phyloP scores from a whole-genome alignment of 2,797 vertebrate genomes.

The Sarcophilus harrisii region DNA sequence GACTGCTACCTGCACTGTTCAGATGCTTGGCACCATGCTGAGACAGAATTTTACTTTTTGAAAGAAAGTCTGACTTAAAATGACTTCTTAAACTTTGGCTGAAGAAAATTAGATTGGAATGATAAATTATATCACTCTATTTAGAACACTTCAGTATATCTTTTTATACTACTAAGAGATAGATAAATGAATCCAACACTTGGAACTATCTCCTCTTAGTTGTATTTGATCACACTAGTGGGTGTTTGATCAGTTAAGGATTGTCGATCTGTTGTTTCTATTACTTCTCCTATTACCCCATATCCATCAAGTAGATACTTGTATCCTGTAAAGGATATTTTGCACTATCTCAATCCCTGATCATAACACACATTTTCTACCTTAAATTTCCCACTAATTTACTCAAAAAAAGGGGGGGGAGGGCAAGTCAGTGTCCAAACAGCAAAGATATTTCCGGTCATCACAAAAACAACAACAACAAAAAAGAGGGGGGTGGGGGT shows the following conservation, averaged over 20 bases:
- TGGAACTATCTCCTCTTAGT: neutral
- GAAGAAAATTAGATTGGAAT: constrained; percentile 37
- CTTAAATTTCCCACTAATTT: neutral
- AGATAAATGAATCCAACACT: constrained; percentile 14
- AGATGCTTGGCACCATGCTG: constrained; percentile 50
- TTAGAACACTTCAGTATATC: constrained; percentile 34
- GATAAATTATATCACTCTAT: constrained; percentile 14
- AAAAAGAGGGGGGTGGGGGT: neutral
- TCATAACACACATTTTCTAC: neutral
- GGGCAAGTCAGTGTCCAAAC: neutral
- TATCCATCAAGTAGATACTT: constrained; percentile 43
- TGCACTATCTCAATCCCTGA: neutral
- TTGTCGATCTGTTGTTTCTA: constrained; percentile 41
- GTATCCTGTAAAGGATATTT: constrained; percentile 40
- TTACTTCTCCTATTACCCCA: neutral
- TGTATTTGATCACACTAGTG: neutral
- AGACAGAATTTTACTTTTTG: constrained; percentile 72
- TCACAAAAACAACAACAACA: neutral
- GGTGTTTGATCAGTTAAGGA: constrained; percentile 12
- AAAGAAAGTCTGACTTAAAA: constrained; percentile 67
- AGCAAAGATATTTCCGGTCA: constrained; percentile 2
- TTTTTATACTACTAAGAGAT: neutral
- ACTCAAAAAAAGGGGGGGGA: neutral
- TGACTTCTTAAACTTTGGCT: constrained; percentile 58
- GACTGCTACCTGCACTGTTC: constrained; percentile 77